Evolutionary conservation across 2,888 invertebrate species (phyloP), one percentile per base, ranked within the genome.

Genomic region (Lysandra coridon): DNA sequence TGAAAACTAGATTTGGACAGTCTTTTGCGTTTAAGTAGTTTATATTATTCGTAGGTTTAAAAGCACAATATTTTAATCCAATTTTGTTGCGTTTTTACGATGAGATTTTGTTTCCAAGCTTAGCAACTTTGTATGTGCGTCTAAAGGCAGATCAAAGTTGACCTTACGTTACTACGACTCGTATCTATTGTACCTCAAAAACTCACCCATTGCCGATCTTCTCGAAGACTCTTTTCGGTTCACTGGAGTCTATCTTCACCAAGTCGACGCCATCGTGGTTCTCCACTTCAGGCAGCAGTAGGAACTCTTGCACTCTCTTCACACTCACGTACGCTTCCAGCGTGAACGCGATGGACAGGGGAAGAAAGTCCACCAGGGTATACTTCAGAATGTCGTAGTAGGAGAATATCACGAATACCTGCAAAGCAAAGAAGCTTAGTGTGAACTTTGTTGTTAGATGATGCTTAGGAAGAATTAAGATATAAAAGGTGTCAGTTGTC

Each of bases 331-430:
- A 94, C 0, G 96, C 96, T 86, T 98, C 98, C 0, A 97, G 95
- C 0, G 97, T 95, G 85, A 96, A 96, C 1, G 97, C 96, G 64
- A 98, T 96, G 0, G 97, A 97, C 84, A 96, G 94, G 0, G 98
- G 98, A 84, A 98, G 96, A 87, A 97, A 98, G 60, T 97, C 96
- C 0, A 97, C 97, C 90, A 98, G 95, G 0, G 97, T 96, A 80
- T 97, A 96, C 73, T 97, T 96, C 4, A 98, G 89, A 80, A 97
- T 97, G 84, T 97, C 98, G 86, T 97, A 98, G 83, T 98, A 96
- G 0, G 98, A 96, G 49, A 97, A 96, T 60, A 97, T 95, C 7
- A 97, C 97, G 87, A 97, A 98, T 0, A 97, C 93, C 75, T 75
- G 44, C 12, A 14, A n/a, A 44, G 10, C 4, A 44, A 17, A 44